Percentiles rank a stretch among this genome's conserved stretches.
Evolutionary conservation across 2,888 invertebrate genomes (phyloP).

Genomic region (Dilophus febrilis): DNA sequence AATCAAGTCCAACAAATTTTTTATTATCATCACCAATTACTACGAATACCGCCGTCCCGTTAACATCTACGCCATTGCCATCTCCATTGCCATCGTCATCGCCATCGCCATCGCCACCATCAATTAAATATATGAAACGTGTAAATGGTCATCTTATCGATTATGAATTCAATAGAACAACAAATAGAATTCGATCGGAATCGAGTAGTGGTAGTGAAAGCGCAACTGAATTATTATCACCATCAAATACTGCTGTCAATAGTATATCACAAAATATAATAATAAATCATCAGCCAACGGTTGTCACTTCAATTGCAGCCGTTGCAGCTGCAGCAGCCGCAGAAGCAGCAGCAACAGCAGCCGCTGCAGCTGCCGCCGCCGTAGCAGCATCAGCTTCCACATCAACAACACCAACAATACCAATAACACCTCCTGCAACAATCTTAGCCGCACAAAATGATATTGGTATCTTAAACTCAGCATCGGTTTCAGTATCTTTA

Average conservation of each 20-base stretch:
- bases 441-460: too few relatives aligned
- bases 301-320: too few relatives aligned
- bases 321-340: background rate
- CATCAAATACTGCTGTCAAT: background rate
- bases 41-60: background rate
- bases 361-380: slow-evolving; percentile 3
- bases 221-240: background rate
- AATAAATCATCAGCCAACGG: background rate
- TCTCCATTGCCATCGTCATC: background rate
- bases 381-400: background rate
- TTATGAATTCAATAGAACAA: too few relatives aligned
- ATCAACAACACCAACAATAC: slow-evolving; percentile 3
- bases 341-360: slow-evolving; percentile 4
- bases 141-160: too few relatives aligned
- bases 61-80: background rate
- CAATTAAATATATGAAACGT: too few relatives aligned
- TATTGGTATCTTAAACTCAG: too few relatives aligned
- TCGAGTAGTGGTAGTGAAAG: background rate
- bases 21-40: background rate
- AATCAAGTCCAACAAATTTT: too few relatives aligned
- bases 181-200: too few relatives aligned
- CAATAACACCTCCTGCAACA: slow-evolving; percentile 1
- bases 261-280: too few relatives aligned
- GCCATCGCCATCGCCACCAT: background rate
- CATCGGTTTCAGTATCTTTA: too few relatives aligned